Percentiles rank a stretch among this genome's conserved stretches.
phyloP scores from a whole-genome alignment of 2,797 vertebrate genomes.

The Leptoclinus maculatus region DNA sequence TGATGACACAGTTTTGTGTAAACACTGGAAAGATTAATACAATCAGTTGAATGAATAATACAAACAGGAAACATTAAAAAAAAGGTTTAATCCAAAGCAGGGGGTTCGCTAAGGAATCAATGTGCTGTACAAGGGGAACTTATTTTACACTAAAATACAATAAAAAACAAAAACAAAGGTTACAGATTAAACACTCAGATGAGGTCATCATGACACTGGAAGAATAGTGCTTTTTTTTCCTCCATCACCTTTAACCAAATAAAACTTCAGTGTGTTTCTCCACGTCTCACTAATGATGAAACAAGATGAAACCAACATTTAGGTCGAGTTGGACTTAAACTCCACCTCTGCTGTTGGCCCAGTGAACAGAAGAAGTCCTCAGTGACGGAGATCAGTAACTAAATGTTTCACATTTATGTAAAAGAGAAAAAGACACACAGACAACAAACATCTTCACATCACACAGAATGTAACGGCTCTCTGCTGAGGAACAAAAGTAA shows the following conservation, averaged over 20 bases:
- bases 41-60: rapidly evolving
- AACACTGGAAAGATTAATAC: background rate
- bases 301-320: background rate
- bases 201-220: background rate
- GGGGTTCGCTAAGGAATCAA: conserved; percentile 25
- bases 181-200: conserved; percentile 44
- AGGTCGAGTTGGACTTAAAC: background rate
- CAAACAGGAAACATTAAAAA: conserved; percentile 32
- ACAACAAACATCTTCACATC: conserved; percentile 26
- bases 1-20: rapidly evolving
- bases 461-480: background rate
- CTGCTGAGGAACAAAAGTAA: background rate
- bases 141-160: conserved; percentile 69
- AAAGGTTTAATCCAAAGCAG: conserved; percentile 66
- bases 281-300: background rate
- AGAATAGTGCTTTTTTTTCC: background rate
- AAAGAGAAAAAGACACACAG: background rate
- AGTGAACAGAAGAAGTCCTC: background rate
- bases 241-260: background rate
- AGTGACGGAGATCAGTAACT: conserved; percentile 4
- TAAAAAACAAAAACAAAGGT: conserved; percentile 8
- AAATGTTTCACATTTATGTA: conserved; percentile 37
- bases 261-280: background rate
- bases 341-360: background rate
- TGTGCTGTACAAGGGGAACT: conserved; percentile 60